Evolutionary conservation across 2,113 vertebrate genomes (phyloP).

Genomic region (human (Homo sapiens)): GRCh38 chr12:27715501-27716000

Average conservation of each 20-base stretch:
- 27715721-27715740: background rate
- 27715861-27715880: background rate
- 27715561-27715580: background rate
- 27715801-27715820: background rate
- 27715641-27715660: background rate
- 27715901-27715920: background rate
- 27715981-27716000: background rate
- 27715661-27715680: background rate
- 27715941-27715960: conserved; percentile 9
- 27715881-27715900: background rate
- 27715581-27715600: background rate
- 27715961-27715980: background rate
- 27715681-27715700: background rate
- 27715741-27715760: background rate
- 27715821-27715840: background rate
- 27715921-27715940: background rate
- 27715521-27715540: background rate
- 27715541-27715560: background rate
- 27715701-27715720: background rate
- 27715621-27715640: background rate
- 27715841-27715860: background rate
- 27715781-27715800: background rate
- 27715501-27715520: background rate
- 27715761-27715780: background rate
- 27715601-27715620: background rate